These are phyloP conservation scores for Troides helena DNA, from an alignment of 2,888 invertebrate species.

Conservation along the genomic window DNA sequence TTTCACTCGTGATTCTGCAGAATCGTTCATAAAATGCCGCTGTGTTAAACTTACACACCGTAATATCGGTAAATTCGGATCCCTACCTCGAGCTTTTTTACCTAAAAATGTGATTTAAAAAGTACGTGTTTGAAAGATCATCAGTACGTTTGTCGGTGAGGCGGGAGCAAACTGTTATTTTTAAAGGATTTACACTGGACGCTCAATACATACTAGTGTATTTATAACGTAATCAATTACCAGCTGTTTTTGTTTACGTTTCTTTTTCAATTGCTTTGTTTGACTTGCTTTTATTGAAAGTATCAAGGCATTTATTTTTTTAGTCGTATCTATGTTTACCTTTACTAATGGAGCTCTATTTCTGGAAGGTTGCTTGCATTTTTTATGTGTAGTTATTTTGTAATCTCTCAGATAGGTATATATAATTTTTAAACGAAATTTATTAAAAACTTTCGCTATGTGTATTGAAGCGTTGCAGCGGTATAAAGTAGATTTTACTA, in stretches of 20 bases:
- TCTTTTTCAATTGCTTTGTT: slow-evolving; percentile 13
- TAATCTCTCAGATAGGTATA: neutral
- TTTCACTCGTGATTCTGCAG: slow-evolving; percentile 37
- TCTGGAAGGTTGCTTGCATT: slow-evolving; percentile 33
- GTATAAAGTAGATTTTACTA: slow-evolving; percentile 62
- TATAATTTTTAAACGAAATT: neutral
- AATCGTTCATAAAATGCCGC: slow-evolving; percentile 45
- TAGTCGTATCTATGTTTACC: slow-evolving; percentile 44
- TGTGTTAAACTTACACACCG: slow-evolving; percentile 66
- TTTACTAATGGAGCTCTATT: slow-evolving; percentile 51
- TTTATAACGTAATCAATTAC: slow-evolving; percentile 38
- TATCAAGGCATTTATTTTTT: slow-evolving; percentile 46
- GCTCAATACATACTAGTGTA: slow-evolving; percentile 44
- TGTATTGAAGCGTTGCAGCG: slow-evolving; percentile 22
- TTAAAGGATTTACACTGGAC: slow-evolving; percentile 54
- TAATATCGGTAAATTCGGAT: slow-evolving; percentile 74
- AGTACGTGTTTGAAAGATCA: slow-evolving; percentile 32
- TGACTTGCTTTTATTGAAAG: slow-evolving; percentile 11
- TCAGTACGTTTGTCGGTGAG: slow-evolving; percentile 39
- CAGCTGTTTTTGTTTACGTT: slow-evolving; percentile 41
- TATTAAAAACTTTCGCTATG: slow-evolving; percentile 44
- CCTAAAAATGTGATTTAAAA: slow-evolving; percentile 68
- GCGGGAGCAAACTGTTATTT: slow-evolving; percentile 51
- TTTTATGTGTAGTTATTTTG: neutral
- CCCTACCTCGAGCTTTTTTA: slow-evolving; percentile 64